Conservation (phyloP, 1,140 invertebrate species). For the Drosophila tani region DNA sequence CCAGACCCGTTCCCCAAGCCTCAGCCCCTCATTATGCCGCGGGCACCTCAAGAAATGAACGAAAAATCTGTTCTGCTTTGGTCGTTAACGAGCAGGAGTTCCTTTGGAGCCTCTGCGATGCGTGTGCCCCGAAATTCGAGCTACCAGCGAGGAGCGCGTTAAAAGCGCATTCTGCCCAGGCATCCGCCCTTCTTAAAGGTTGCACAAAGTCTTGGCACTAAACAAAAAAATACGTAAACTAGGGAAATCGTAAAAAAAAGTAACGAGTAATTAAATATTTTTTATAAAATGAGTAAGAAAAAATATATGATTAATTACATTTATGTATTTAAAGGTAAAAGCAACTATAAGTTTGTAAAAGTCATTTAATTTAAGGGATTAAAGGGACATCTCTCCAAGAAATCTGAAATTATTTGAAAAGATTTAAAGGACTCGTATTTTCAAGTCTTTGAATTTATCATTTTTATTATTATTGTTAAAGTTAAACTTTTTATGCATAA, state of each 20-base stretch:
- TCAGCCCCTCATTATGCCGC: conserved; percentile 25
- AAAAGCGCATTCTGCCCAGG: conserved; percentile 23
- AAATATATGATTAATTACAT: too few relatives aligned
- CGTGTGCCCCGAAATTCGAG: conserved; percentile 62
- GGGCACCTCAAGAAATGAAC: conserved; percentile 17
- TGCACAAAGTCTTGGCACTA: not conserved
- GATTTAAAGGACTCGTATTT: too few relatives aligned
- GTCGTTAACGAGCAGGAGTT: conserved; percentile 55
- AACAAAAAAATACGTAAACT: not conserved
- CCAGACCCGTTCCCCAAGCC: not conserved
- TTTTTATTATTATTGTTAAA: not conserved
- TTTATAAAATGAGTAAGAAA: not conserved
- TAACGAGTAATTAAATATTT: too few relatives aligned
- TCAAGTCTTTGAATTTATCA: too few relatives aligned
- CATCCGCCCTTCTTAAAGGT: not conserved
- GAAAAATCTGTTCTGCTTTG: conserved; percentile 69
- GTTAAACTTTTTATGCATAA: too few relatives aligned
- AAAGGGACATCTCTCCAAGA: too few relatives aligned
- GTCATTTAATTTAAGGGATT: too few relatives aligned
- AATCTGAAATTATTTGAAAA: too few relatives aligned
- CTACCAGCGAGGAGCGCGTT: conserved; percentile 17
- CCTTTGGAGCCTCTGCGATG: conserved; percentile 22
- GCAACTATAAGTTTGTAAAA: too few relatives aligned
- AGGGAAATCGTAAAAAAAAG: too few relatives aligned
- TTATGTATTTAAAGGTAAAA: too few relatives aligned